Evolutionary conservation across 1,140 invertebrate species (phyloP), one percentile per base, ranked within the genome.

Genomic region (Melitaea cinxia): DNA sequence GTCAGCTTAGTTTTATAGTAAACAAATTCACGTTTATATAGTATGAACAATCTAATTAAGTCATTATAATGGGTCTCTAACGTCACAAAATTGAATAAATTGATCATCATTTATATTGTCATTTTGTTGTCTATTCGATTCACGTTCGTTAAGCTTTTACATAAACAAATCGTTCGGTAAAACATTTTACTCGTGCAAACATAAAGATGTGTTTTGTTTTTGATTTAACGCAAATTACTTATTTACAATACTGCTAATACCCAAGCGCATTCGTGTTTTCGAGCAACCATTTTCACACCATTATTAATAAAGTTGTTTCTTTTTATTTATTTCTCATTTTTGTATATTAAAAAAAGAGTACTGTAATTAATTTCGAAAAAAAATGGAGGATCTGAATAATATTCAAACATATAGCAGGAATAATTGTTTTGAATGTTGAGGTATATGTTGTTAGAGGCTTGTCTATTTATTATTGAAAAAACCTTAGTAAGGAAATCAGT

Each of bases 141-240:
- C 23, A 14, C 7, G 30, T 62, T 62, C 59, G 54, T 62, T 39
- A 42, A 61, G 50, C 49, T 39, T 53, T 62, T 54, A 21, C 47
- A 45, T 30, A 62, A 62, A 62, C 59, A 62, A 21, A 26, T 12
- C 21, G 35, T 54, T 62, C 12, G 49, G 21, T 54, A 15, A 17
- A 61, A 42, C 59, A 62, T 53, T 62, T 62, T 42, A 37, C 59
- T 26, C 54, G 30, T 28, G 50, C 54, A 54, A 59, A 53, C 49
- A 62, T 50, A 33, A 33, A 28, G 21, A 28, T 37, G 23, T 55
- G 15, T 54, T 54, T 63, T 63, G 50, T 55, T 63, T 62, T 63
- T 52, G 52, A 45, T 55, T 63, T 55, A 35, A 15, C 15, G 24
- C n/a, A 45, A 63, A 63, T 23, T 63, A 53, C 60, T 45, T 63